phyloP scores from a whole-genome alignment of 2,888 invertebrate species.

The Drosophila atroscutellata region DNA sequence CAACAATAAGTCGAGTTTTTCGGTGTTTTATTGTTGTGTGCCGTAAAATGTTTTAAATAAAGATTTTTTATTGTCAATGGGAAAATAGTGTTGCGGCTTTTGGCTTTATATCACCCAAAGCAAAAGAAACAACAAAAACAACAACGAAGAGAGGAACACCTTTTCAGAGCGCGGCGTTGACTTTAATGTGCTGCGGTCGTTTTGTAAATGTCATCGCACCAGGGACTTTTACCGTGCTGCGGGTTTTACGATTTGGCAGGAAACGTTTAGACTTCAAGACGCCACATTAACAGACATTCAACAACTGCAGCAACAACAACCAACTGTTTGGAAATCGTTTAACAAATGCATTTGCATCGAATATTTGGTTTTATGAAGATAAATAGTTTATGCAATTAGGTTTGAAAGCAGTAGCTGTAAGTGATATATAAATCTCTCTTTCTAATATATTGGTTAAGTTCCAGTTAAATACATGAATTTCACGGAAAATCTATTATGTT shows the following conservation, averaged over 20 bases:
- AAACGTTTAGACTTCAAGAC: slow-evolving; percentile 66
- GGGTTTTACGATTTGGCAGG: slow-evolving; percentile 50
- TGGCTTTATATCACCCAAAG: slow-evolving; percentile 63
- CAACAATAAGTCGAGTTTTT: slow-evolving; percentile 53
- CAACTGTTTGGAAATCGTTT: slow-evolving; percentile 7
- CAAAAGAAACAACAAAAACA: background rate
- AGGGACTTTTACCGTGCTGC: slow-evolving; percentile 19
- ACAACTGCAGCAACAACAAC: background rate
- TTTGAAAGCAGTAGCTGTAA: background rate
- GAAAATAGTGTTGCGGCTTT: slow-evolving; percentile 77
- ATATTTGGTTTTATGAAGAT: slow-evolving; percentile 32
- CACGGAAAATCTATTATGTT: background rate
- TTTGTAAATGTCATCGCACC: slow-evolving; percentile 52
- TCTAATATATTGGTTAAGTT: background rate
- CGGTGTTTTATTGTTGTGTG: slow-evolving; percentile 71
- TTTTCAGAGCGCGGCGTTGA: slow-evolving; percentile 36
- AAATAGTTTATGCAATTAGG: slow-evolving; percentile 45
- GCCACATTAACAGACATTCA: slow-evolving; percentile 55
- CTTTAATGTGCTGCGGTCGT: slow-evolving; percentile 71
- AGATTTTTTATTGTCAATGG: slow-evolving; percentile 81
- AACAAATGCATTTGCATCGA: background rate
- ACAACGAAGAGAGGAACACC: slow-evolving; percentile 18
- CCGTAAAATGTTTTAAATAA: slow-evolving; percentile 81
- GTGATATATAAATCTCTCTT: background rate
- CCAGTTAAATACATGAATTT: background rate